Conservation (phyloP, 2,888 invertebrate species). For the Polyommatus iphigenia region DNA sequence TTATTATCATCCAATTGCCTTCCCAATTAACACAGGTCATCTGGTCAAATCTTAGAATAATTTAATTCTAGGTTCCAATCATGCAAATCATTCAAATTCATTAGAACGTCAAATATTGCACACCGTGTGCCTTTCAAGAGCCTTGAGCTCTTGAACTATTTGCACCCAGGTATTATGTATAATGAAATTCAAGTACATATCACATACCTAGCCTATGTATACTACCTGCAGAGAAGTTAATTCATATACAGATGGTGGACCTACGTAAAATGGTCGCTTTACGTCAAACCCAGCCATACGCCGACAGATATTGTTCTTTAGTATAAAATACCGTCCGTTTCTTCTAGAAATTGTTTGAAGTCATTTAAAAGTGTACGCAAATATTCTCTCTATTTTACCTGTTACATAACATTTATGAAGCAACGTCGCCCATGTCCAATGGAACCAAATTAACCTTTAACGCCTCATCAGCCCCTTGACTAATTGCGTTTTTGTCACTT, state of each 20-base stretch:
- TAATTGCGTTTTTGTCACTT: conserved; percentile 45
- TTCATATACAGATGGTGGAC: no score
- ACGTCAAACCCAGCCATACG: no score
- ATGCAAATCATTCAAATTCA: background rate
- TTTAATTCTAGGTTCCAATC: background rate
- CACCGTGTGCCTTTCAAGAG: conserved; percentile 9
- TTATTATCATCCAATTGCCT: no score
- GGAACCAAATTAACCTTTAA: conserved; percentile 44
- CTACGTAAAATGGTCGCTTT: no score
- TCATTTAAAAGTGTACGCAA: no score
- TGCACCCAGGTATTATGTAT: background rate
- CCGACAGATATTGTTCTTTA: no score
- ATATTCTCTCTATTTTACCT: background rate
- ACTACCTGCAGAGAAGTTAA: no score
- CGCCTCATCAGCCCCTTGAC: conserved; percentile 49
- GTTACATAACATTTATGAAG: background rate
- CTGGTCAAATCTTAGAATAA: no score
- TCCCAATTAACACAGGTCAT: no score
- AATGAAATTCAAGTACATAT: background rate
- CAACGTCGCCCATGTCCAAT: conserved; percentile 11
- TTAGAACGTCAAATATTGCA: conserved; percentile 18
- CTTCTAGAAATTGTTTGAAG: no score
- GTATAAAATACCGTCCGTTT: no score
- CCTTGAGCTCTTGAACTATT: conserved; percentile 26
- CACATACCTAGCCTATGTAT: background rate